Conservation (phyloP, 1,140 invertebrate genomes). For the Diorhabda elongata region DNA sequence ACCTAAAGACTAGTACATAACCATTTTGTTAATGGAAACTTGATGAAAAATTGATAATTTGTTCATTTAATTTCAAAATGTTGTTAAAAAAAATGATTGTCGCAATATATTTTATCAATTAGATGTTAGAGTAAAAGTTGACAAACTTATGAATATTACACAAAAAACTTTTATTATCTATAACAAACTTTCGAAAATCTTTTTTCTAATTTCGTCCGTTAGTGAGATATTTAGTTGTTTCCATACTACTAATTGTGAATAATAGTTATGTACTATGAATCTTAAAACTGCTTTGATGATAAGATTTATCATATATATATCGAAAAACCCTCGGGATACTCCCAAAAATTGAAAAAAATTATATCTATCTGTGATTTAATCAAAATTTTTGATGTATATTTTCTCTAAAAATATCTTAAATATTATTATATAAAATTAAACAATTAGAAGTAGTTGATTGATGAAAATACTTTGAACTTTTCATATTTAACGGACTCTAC, state of each 20-base stretch:
- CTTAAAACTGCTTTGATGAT: conserved; percentile 46
- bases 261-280: conserved; percentile 16
- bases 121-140: too few species aligned
- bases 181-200: too few species aligned
- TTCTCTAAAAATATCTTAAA: conserved; percentile 54
- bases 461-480: conserved; percentile 40
- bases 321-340: conserved; percentile 40
- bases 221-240: too few species aligned
- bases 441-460: conserved; percentile 46
- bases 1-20: conserved; percentile 33
- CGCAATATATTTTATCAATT: too few species aligned
- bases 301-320: conserved; percentile 39
- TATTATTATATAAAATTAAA: conserved; percentile 48
- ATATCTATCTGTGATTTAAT: conserved; percentile 55
- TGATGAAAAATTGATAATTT: too few species aligned
- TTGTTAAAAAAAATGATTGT: too few species aligned
- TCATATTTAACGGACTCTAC: too few species aligned
- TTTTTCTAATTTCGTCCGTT: too few species aligned
- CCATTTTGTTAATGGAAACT: conserved; percentile 18
- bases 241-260: too few species aligned
- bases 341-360: conserved; percentile 47
- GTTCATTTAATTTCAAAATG: too few species aligned
- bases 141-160: too few species aligned
- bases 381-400: conserved; percentile 55
- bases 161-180: too few species aligned